phyloP scores from a whole-genome alignment of 2,888 invertebrate genomes.

The Trissolcus brochymenae region DNA sequence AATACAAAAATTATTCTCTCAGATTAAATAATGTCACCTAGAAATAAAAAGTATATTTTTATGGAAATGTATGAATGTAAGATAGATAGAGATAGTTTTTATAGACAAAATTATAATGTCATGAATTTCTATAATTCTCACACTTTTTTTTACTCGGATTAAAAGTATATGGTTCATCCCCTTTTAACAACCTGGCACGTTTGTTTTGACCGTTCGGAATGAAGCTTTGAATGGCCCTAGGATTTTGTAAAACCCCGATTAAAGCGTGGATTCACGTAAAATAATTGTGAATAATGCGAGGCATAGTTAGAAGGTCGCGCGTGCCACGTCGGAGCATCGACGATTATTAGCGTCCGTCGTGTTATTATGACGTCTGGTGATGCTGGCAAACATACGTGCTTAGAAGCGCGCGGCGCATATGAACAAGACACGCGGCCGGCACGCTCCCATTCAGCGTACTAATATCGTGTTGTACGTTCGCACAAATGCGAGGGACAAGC shows the following conservation, averaged over 20 bases:
- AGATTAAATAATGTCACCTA: too few relatives aligned
- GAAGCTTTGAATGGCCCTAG: constrained; percentile 23
- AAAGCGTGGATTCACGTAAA: constrained; percentile 45
- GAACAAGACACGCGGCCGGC: constrained; percentile 72
- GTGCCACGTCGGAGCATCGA: constrained; percentile 59
- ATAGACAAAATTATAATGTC: too few relatives aligned
- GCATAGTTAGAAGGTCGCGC: constrained; percentile 53
- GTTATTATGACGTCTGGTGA: constrained; percentile 68
- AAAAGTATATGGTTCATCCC: constrained; percentile 4
- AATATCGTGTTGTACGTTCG: constrained; percentile 57
- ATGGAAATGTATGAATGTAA: too few relatives aligned
- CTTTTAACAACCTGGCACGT: constrained; percentile 46
- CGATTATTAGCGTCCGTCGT: constrained; percentile 68
- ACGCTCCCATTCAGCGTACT: constrained; percentile 69
- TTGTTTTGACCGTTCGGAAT: constrained; percentile 46
- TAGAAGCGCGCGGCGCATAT: constrained; percentile 61
- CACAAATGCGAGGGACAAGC: constrained; percentile 40
- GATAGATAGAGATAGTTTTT: too few relatives aligned
- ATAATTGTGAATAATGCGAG: constrained; percentile 49
- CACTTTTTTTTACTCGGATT: too few relatives aligned
- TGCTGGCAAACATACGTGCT: constrained; percentile 69
- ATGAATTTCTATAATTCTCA: too few relatives aligned
- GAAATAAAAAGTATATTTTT: too few relatives aligned
- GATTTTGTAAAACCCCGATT: constrained; percentile 42
- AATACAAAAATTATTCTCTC: too few relatives aligned